phyloP scores from a whole-genome alignment of 2,888 invertebrate genomes.

The Camptogramma bilineatum region DNA sequence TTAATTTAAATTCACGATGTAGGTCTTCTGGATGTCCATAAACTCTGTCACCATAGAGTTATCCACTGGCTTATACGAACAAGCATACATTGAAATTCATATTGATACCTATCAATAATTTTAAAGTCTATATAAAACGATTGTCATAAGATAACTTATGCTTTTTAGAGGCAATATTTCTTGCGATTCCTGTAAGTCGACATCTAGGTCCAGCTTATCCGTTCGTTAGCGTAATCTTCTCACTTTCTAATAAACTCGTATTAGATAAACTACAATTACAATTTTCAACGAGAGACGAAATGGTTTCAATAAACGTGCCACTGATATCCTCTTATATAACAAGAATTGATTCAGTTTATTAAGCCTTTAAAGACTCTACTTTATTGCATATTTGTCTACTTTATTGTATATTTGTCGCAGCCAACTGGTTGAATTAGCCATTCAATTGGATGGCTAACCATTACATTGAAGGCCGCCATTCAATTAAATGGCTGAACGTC shows the following conservation, averaged over 20 bases:
- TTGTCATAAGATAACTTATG: background rate
- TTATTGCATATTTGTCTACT: background rate
- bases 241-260: slow-evolving; percentile 66
- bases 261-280: slow-evolving; percentile 61
- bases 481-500: too few species aligned
- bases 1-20: too few species aligned
- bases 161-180: slow-evolving; percentile 17
- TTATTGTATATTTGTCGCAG: too few species aligned
- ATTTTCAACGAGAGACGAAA: slow-evolving; percentile 51
- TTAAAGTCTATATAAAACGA: slow-evolving; percentile 3
- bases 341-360: slow-evolving; percentile 43
- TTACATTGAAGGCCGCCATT: too few species aligned
- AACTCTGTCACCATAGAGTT: too few species aligned
- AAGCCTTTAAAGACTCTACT: slow-evolving; percentile 24
- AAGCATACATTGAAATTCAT: too few species aligned
- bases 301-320: slow-evolving; percentile 43
- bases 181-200: slow-evolving; percentile 55
- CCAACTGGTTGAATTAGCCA: too few species aligned
- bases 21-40: too few species aligned
- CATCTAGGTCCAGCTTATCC: slow-evolving; percentile 54
- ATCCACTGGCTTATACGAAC: too few species aligned
- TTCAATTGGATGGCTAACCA: too few species aligned
- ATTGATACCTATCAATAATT: background rate
- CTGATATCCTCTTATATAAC: slow-evolving; percentile 38
- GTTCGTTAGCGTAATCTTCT: slow-evolving; percentile 70